phyloP scores from a whole-genome alignment of 2,113 vertebrate genomes.

The Catharus bicknelli region DNA sequence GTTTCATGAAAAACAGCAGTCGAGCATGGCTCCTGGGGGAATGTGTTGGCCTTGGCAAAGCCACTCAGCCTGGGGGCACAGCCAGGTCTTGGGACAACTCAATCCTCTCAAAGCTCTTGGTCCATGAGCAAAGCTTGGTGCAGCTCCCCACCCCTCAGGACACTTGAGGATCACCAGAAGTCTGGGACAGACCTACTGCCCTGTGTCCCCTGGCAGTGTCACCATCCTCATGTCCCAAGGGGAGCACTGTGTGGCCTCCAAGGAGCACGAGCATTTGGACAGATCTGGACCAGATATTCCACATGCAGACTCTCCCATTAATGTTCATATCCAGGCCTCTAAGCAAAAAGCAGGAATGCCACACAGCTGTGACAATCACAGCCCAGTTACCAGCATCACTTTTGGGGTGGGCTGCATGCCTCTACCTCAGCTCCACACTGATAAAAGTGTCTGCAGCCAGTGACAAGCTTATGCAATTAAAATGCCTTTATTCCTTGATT shows the following conservation, averaged over 20 bases:
- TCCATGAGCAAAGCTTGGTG: background rate
- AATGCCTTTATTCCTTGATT: background rate
- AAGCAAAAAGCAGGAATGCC: background rate
- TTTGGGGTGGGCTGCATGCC: background rate
- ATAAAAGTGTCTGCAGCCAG: background rate
- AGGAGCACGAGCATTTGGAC: background rate
- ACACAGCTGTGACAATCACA: background rate
- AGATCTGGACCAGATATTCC: background rate
- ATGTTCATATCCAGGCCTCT: background rate
- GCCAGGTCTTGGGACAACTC: background rate
- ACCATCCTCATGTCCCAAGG: fast-evolving
- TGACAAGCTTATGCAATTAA: background rate
- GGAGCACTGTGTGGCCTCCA: background rate
- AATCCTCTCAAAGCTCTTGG: background rate
- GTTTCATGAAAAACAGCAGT: background rate
- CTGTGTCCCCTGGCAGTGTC: background rate
- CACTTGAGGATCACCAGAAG: background rate
- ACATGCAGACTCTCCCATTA: background rate
- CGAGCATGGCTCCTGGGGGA: background rate
- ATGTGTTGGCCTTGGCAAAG: background rate
- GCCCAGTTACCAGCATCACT: background rate
- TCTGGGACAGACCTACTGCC: fast-evolving
- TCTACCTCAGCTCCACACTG: background rate
- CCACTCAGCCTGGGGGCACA: background rate
- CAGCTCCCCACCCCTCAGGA: background rate